Evolutionary conservation across 1,140 invertebrate genomes (phyloP), one percentile per base, ranked within the genome.

Genomic region (Lasaia peninsularis): DNA sequence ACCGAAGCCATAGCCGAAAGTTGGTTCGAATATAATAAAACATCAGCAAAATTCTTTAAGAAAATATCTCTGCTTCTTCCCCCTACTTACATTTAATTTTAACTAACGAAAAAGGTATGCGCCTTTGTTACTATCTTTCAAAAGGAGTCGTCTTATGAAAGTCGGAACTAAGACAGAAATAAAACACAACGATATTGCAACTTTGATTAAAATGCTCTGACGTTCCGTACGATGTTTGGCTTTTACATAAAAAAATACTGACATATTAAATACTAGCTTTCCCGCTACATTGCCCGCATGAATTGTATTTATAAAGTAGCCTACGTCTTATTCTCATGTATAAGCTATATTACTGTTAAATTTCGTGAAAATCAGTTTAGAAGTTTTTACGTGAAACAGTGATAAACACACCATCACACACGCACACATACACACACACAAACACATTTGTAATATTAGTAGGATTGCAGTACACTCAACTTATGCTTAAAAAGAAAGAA

Each of bases 101-200:
- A 68, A 67, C 60, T 64, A 69, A 71, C 56, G 64, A 68, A 69
- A 67, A 69, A 73, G 66, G 62, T 67, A 63, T 65, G 67, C 64
- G 63, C 64, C 64, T 71, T 73, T 75, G 70, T 73, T 65, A 71
- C 65, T 68, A 68, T 71, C 53, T 69, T 62, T 75, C 68, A 83
- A 73, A 75, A 71, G 49, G 67, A 63, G 61, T 58, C 65, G 58
- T 69, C 69, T 76, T 78, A 79, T 79, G 69, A 78, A 80, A 78
- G 67, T 73, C 63, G 63, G 50, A 59, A 67, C 63, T 65, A 69
- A 77, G 52, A 55, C 52, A 55, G 70, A 69, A 74, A 78, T 74
- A 74, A 73, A 80, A 79, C 64, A 61, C 63, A 56, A 57, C 63
- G 61, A 67, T 78, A 75, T 76, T 78, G 67, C 75, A 59, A 65